Conservation (phyloP, 2,113 vertebrate species). For the Hippocampus barbouri region DNA sequence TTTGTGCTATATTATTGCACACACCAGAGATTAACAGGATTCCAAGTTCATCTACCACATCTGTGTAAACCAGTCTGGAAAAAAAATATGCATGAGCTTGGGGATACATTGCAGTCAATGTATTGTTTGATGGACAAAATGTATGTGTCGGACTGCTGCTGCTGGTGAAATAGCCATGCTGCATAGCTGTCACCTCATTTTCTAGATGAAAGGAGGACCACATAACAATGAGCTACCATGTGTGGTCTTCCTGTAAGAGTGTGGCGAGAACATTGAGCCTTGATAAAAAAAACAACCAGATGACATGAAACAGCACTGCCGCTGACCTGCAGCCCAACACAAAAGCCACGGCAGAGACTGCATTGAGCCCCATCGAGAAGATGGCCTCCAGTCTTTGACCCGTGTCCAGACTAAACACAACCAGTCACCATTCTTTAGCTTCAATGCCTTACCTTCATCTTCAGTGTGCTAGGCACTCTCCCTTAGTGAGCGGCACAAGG, state of each 20-base stretch:
- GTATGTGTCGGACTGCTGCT: constrained; percentile 15
- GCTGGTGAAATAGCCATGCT: constrained; percentile 28
- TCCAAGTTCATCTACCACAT: too few relatives aligned
- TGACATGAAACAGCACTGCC: constrained; percentile 34
- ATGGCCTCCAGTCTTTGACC: constrained; percentile 40
- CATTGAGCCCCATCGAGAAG: constrained; percentile 17
- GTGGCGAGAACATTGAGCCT: constrained; percentile 35
- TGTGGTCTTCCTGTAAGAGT: constrained; percentile 39
- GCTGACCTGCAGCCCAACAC: constrained; percentile 48
- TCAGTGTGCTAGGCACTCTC: constrained; percentile 11
- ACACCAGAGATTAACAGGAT: too few relatives aligned
- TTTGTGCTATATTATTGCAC: too few relatives aligned
- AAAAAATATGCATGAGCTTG: not conserved
- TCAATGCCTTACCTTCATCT: constrained; percentile 33
- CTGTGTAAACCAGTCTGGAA: not conserved
- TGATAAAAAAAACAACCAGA: constrained; percentile 55
- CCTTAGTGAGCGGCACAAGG: constrained; percentile 29
- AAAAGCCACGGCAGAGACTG: constrained; percentile 41
- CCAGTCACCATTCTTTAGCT: constrained; percentile 35
- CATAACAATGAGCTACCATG: constrained; percentile 31
- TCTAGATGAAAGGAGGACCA: constrained; percentile 45
- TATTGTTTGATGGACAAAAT: not conserved
- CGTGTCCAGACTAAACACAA: constrained; percentile 47
- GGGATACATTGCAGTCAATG: not conserved
- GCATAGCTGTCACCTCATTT: constrained; percentile 29